Base-by-base conservation (phyloP, 2,113 vertebrate species). In the Sarotherodon lohbergeri region DNA sequence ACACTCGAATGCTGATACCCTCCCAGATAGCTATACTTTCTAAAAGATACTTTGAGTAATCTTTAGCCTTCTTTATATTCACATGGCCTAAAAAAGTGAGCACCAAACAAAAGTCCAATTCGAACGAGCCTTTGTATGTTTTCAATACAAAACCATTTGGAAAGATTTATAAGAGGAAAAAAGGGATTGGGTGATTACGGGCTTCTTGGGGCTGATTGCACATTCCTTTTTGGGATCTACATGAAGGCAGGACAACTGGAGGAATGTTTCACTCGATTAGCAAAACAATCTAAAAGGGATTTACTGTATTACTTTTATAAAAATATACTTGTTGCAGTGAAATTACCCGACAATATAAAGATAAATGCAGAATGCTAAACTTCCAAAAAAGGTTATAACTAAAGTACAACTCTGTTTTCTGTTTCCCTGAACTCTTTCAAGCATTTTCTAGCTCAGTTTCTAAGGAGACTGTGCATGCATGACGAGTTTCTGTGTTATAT, bases 311-410 rank as follows among this genome's bases (percentile, higher is more conserved):
- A 32, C 71, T 78, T 50, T 19, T 19, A 32, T 13, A 17, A 50
- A 78, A 78, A 50, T 50, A 48, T 5, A 3, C 6, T 32, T 1
- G 1, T 50, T 78, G 16, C 6, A 50, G 6, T 50, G 27, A 12
- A 32, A 78, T 32, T 50, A 17, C 24, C 71, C 43, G 14, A 0
- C 3, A 0, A 50, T 76, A 76, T 1, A 17, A 48, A 29, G 8
- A 46, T 7, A 48, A 76, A 48, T 76, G 68, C 14, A 48, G 3
- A 29, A 76, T 29, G 43, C 6, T 48, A 76, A 48, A 76, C 41
- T 29, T 27, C 1, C 41, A 16, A 43, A 10, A 39, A 46, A 46
- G 22, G 0, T 71, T 43, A 43, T 0, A 43, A 71, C 13, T 73
- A 46, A 46, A 73, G 39, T 43, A 73, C 66, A 73, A 16, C 66